Base-by-base conservation (phyloP, 1,140 invertebrate genomes). In the Dendrolimus kikuchii region DNA sequence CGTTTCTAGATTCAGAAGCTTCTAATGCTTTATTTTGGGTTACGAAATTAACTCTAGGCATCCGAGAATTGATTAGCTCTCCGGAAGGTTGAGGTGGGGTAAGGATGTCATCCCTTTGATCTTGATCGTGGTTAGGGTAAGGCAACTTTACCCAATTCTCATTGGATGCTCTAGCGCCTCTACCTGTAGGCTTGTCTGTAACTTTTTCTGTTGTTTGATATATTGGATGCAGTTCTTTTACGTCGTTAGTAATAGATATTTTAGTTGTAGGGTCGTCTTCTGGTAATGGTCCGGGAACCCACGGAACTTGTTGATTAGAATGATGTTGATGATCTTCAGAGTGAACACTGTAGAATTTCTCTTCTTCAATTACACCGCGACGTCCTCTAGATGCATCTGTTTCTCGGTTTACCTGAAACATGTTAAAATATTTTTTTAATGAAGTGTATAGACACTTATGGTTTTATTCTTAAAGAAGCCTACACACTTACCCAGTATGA, bases 101-200 rank as follows among this genome's bases (percentile, higher is more conserved):
- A 37, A 82, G 72, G 45, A 78, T 79, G 49, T 77, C 74, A 51
- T 72, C 74, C 66, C 66, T 74, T 44, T 56, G 59, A 40, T 51
- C 52, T 4, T 74, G 77, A 40, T 78, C 77, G 7, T 57, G 75
- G 46, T 64, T 67, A 8, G 84, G 78, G 46, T 70, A 81, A 7
- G 87, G 87, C 0, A 88, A 59, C 70, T 88, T 88, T 23, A 88
- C 76, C 87, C 87, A 88, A 59, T 88, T 87, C 52, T 88, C 87
- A 37, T 87, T 85, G 9, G 83, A 86, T 4, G 83, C 84, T 64
- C 86, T 79, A 0, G 82, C 83, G 38, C 82, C 87, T 52, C 87
- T 60, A 0, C 87, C 83, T 6, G 77, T 87, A 7, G 80, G 85
- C 57, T 78, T 88, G 41, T 88, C 87, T 0, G 81, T 84, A 5